A percentile compares a stretch with the other conserved stretches of the same genome.
These are phyloP conservation scores for Gallirallus australis DNA, from an alignment of 2,797 vertebrate species.

Conservation along the genomic window DNA sequence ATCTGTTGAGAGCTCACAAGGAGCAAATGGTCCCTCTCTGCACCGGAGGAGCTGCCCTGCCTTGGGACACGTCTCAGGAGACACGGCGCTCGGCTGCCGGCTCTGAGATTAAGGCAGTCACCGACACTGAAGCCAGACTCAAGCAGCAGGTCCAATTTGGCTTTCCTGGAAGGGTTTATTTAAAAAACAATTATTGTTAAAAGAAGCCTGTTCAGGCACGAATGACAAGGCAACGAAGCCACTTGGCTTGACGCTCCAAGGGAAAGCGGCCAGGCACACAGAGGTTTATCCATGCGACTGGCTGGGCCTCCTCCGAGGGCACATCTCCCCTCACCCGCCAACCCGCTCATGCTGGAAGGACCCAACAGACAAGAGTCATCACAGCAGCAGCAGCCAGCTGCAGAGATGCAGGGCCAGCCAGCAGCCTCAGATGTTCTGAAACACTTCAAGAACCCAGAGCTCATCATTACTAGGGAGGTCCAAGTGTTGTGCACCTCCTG, in stretches of 20 bases:
- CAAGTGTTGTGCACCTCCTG: not conserved
- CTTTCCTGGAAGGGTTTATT: slow-evolving; percentile 40
- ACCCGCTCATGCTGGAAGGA: not conserved
- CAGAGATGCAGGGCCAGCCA: not conserved
- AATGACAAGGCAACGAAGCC: not conserved
- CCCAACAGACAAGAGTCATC: not conserved
- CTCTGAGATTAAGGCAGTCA: not conserved
- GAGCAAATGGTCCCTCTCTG: not conserved
- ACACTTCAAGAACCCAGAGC: not conserved
- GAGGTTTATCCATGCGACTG: accelerated
- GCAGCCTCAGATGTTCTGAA: not conserved
- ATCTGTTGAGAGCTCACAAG: not conserved
- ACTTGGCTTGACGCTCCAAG: slow-evolving; percentile 4
- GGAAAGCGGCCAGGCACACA: not conserved
- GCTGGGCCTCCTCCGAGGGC: not conserved
- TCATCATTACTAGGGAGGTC: not conserved
- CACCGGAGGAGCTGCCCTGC: not conserved
- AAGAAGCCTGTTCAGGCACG: not conserved
- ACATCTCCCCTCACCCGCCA: not conserved
- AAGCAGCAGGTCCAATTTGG: not conserved
- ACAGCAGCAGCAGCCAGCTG: not conserved
- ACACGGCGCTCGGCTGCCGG: accelerated
- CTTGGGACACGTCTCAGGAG: not conserved
- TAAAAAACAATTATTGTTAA: not conserved
- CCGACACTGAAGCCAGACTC: slow-evolving; percentile 22